Percentiles rank a stretch among this genome's conserved stretches.
These are phyloP conservation scores for Leucophora obtusa DNA, from an alignment of 2,888 invertebrate species.

Conservation along the genomic window DNA sequence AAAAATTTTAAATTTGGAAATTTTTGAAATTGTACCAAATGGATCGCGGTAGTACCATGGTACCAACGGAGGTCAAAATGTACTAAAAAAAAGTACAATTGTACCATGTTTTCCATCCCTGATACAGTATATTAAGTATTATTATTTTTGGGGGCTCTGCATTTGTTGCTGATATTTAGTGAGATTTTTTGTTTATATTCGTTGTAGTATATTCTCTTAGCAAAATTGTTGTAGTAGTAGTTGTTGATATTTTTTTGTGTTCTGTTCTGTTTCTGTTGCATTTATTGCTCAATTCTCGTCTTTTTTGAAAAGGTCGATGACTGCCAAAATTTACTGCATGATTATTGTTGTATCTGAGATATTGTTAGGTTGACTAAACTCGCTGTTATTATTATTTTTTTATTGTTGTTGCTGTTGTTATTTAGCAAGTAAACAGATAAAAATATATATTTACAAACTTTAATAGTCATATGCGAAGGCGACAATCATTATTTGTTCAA, in stretches of 20 bases:
- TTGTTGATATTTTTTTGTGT: background rate
- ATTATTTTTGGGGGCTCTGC: slow-evolving; percentile 1
- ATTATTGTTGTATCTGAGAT: background rate
- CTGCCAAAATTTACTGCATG: slow-evolving; percentile 53
- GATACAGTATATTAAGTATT: too few relatives aligned
- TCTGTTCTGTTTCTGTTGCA: background rate
- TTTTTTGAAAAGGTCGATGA: slow-evolving; percentile 50
- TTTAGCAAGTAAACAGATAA: slow-evolving; percentile 21
- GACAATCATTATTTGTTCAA: background rate
- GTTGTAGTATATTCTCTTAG: background rate
- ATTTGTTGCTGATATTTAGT: background rate
- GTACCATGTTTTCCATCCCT: too few relatives aligned
- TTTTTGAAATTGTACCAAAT: too few relatives aligned
- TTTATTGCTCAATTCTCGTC: slow-evolving; percentile 22
- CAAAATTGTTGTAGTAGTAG: background rate
- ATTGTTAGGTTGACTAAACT: slow-evolving; percentile 23
- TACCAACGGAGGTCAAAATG: too few relatives aligned
- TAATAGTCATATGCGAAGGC: slow-evolving; percentile 25
- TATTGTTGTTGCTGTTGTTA: background rate
- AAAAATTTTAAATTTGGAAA: too few relatives aligned
- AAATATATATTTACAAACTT: background rate
- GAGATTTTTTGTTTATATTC: background rate
- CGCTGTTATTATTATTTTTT: background rate
- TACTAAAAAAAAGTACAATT: too few relatives aligned
- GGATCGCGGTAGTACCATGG: too few relatives aligned